Evolutionary conservation across 2,888 invertebrate species (phyloP), one percentile per base, ranked within the genome.

Genomic region (Nymphalis urticae): DNA sequence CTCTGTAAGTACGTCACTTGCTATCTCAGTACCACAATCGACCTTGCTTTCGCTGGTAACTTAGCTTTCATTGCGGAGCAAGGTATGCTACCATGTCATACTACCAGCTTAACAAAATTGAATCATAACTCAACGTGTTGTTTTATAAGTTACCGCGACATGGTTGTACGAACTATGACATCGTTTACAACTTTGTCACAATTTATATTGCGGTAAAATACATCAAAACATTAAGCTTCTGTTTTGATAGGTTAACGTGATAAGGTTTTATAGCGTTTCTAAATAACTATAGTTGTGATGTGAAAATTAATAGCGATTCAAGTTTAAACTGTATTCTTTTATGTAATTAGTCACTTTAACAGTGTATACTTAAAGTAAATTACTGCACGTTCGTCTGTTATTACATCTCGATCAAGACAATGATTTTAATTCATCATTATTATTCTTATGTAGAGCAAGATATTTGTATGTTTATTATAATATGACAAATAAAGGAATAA

Each of bases 111-210:
- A 56, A 56, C 32, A 32, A 32, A 56, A 56, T 32, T 56, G n/a
- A 2, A 42, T 24, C 50, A 59, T 42, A 59, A 59, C 27, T 32
- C n/a, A 32, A 56, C 0, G 32, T 32, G 7, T 16, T 56, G 2
- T 32, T 24, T 16, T 6, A n/a, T 6, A 32, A 56, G 2, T n/a
- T 7, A 56, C 32, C 27, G 54, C 54, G 54, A 56, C 54, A 56
- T 7, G 54, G 54, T 56, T 56, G 17, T 27, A 32, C 8, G 9
- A 32, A 58, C 42, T 32, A n/a, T 42, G 32, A 58, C 13, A 48
- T 27, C 54, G 21, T 36, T 53, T 66, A 27, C 60, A 66, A 66
- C 66, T 60, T 66, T 60, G 65, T 65, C 59, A 24, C 36, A 65
- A n/a, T 36, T n/a, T 8, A 58, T 6, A 32, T 58, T 58, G 17